These are phyloP conservation scores for Taenaris catops DNA, from an alignment of 2,888 invertebrate genomes.

Conservation along the genomic window DNA sequence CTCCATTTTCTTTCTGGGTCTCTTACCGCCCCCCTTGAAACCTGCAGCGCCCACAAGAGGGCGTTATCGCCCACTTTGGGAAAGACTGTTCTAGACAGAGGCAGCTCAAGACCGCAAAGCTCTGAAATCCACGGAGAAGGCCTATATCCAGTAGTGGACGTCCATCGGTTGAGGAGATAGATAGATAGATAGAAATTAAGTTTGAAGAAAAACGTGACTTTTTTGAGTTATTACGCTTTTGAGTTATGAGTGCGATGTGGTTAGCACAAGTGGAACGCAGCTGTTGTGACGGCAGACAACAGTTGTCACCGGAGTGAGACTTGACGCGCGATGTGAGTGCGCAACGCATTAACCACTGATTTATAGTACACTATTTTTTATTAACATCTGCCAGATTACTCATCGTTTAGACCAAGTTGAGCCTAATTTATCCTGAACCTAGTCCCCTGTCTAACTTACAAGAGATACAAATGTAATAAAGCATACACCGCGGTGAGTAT, in stretches of 20 bases:
- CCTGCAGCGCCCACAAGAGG: too few relatives aligned
- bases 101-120: too few relatives aligned
- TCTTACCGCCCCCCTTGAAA: too few relatives aligned
- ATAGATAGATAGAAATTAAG: too few relatives aligned
- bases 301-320: conserved; percentile 69
- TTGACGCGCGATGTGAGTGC: conserved; percentile 40
- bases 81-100: too few relatives aligned
- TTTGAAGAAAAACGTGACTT: neutral
- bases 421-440: conserved; percentile 27
- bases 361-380: conserved; percentile 56
- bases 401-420: conserved; percentile 23
- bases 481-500: conserved; percentile 21
- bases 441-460: conserved; percentile 27
- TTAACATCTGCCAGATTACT: conserved; percentile 29
- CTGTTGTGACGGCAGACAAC: conserved; percentile 70
- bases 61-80: too few relatives aligned
- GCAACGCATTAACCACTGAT: conserved; percentile 45
- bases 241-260: conserved; percentile 11
- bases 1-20: too few relatives aligned
- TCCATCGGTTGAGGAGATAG: too few relatives aligned
- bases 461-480: conserved; percentile 27
- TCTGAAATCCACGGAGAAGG: too few relatives aligned
- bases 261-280: conserved; percentile 61
- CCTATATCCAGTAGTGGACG: too few relatives aligned
- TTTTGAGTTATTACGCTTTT: conserved; percentile 4